Conservation (phyloP, 1,140 invertebrate species). For the Euwallacea similis region DNA sequence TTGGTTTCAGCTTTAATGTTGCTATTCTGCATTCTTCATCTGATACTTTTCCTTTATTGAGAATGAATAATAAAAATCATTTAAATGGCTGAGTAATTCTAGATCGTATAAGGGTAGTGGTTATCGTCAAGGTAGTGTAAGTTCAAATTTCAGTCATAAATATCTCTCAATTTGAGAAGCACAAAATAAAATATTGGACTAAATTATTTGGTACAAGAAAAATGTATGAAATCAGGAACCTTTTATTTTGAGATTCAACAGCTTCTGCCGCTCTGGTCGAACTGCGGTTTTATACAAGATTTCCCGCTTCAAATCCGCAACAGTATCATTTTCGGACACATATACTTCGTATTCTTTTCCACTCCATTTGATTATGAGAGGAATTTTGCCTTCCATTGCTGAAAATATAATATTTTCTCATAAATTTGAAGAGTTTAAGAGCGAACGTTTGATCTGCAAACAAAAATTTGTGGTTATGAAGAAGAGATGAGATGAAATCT, state of each 20-base stretch:
- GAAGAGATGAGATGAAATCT: neutral
- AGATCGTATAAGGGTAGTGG: too few species aligned
- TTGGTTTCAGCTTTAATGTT: slow-evolving; percentile 77
- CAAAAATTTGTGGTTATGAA: too few species aligned
- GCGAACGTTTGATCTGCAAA: too few species aligned
- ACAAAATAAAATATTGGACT: too few species aligned
- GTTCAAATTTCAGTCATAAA: too few species aligned
- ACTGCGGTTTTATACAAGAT: slow-evolving; percentile 83
- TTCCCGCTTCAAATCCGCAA: slow-evolving; percentile 74
- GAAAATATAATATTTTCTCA: slow-evolving; percentile 7
- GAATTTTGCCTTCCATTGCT: slow-evolving; percentile 37
- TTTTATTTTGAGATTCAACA: slow-evolving; percentile 90
- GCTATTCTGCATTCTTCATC: slow-evolving; percentile 72
- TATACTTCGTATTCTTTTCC: slow-evolving; percentile 82
- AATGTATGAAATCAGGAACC: slow-evolving; percentile 57
- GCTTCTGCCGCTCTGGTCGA: slow-evolving; percentile 85
- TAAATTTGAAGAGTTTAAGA: neutral
- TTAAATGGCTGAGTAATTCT: neutral
- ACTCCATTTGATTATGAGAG: slow-evolving; percentile 82
- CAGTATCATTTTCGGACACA: slow-evolving; percentile 70
- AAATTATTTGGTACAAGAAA: neutral
- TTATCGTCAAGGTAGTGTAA: too few species aligned
- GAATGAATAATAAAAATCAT: neutral
- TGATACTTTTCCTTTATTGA: slow-evolving; percentile 73
- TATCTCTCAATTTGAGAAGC: too few species aligned